These are phyloP conservation scores for Therioaphis trifolii DNA, from an alignment of 2,888 invertebrate species.

Conservation along the genomic window DNA sequence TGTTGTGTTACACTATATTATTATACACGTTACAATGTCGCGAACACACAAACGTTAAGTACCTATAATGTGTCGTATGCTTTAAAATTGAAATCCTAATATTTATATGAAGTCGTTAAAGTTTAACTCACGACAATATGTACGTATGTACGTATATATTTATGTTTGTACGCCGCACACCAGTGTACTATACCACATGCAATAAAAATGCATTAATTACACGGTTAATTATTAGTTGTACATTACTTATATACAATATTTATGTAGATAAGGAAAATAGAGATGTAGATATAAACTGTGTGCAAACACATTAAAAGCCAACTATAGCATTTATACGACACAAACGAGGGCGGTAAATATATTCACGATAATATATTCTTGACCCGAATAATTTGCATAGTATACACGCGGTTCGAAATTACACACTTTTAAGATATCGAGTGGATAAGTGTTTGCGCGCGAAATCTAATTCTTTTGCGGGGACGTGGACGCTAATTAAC, in stretches of 20 bases:
- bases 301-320: neutral
- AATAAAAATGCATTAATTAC: constrained; percentile 11
- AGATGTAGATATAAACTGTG: constrained; percentile 3
- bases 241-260: neutral
- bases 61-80: neutral
- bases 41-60: too few relatives aligned
- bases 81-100: neutral
- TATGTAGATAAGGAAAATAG: neutral
- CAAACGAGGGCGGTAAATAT: neutral
- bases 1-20: neutral
- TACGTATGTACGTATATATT: neutral
- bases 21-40: too few relatives aligned
- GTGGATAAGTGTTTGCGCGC: neutral
- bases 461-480: constrained; percentile 14
- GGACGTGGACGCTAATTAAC: constrained; percentile 4
- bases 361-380: neutral
- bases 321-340: neutral
- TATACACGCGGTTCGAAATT: neutral
- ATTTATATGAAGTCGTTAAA: neutral
- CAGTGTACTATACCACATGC: neutral
- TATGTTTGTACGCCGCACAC: too few relatives aligned
- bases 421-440: neutral
- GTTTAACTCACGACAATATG: neutral
- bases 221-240: neutral
- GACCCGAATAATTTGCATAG: constrained; percentile 31